A percentile compares a stretch with the other conserved stretches of the same genome.
These are phyloP conservation scores for Maniola jurtina DNA, from an alignment of 1,140 invertebrate species.

Conservation along the genomic window DNA sequence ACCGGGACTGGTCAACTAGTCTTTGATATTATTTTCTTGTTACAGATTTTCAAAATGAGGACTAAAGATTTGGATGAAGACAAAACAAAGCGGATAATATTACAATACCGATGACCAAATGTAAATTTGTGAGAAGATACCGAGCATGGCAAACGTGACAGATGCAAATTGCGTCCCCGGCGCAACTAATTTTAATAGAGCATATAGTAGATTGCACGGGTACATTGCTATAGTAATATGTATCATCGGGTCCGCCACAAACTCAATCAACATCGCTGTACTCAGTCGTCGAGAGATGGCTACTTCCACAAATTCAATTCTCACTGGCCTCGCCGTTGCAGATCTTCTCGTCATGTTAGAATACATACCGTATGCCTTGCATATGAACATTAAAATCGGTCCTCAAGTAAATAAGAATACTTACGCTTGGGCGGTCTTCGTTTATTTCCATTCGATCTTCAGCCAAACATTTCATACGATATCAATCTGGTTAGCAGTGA, in stretches of 20 bases:
- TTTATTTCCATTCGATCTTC: conserved; percentile 92
- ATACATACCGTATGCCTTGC: conserved; percentile 93
- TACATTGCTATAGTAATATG: conserved; percentile 85
- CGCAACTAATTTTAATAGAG: conserved; percentile 70
- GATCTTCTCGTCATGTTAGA: conserved; percentile 96
- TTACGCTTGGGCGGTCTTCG: conserved; percentile 89
- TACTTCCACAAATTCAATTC: conserved; percentile 90
- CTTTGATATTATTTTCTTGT: too few relatives aligned
- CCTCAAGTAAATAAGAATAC: conserved; percentile 81
- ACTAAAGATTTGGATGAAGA: conserved; percentile 16
- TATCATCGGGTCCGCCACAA: conserved; percentile 94
- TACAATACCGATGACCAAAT: conserved; percentile 47
- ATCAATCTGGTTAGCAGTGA: conserved; percentile 94
- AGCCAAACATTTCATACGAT: conserved; percentile 93
- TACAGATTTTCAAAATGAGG: conserved; percentile 27
- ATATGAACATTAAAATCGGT: conserved; percentile 85
- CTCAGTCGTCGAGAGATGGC: conserved; percentile 93
- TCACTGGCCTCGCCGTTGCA: conserved; percentile 93
- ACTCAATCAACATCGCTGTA: conserved; percentile 96
- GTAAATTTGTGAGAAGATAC: conserved; percentile 26
- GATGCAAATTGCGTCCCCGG: conserved; percentile 72
- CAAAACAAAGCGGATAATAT: conserved; percentile 5
- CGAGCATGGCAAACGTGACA: conserved; percentile 62
- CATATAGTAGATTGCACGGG: conserved; percentile 73
- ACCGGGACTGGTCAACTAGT: too few relatives aligned